Evolutionary conservation across 2,888 invertebrate species (phyloP), one percentile per base, ranked within the genome.

Genomic region (Pasiphila rectangulata): DNA sequence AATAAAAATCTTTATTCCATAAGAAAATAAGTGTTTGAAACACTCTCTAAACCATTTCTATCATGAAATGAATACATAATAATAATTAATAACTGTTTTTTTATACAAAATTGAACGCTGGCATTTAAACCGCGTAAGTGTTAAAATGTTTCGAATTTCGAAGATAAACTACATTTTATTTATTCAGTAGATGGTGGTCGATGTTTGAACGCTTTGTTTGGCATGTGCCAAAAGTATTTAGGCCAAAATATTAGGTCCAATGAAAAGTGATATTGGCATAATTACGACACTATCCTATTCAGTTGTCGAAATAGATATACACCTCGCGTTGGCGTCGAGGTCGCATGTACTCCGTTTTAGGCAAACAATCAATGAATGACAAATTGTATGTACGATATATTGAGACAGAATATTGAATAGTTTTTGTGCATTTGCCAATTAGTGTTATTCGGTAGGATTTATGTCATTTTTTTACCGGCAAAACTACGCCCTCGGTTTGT

Each of bases 351-450:
- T 53, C 67, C 59, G 64, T 64, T 69, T 68, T 68, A 55, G 67
- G 67, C 74, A 74, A 78, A 80, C 78, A 79, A 75, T 76, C 79
- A 75, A 78, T 78, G 77, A 72, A 77, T 74, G 72, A 79, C 72
- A 75, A 79, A 81, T 79, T 74, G 70, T 62, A 67, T 44, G 39
- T 47, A 45, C 46, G 45, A 20, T 21, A 19, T 39, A 46, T 43
- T 43, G 32, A 27, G 41, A 53, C 39, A 34, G 41, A 48, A 44
- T 43, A 51, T 47, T 43, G 35, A 54, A 48, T 48, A 24, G 51
- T 46, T 52, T 49, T 51, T 48, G 49, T 44, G 20, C 34, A 35
- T 25, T 34, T 40, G 35, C 16, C 48, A 44, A 44, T 41, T 45
- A 45, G 40, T 37, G 9, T 24, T 44, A 52, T 54, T 52, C 43